Percentiles rank a stretch among this genome's conserved stretches.
Conservation (phyloP, 2,888 invertebrate genomes). For the Hyalella azteca region DNA sequence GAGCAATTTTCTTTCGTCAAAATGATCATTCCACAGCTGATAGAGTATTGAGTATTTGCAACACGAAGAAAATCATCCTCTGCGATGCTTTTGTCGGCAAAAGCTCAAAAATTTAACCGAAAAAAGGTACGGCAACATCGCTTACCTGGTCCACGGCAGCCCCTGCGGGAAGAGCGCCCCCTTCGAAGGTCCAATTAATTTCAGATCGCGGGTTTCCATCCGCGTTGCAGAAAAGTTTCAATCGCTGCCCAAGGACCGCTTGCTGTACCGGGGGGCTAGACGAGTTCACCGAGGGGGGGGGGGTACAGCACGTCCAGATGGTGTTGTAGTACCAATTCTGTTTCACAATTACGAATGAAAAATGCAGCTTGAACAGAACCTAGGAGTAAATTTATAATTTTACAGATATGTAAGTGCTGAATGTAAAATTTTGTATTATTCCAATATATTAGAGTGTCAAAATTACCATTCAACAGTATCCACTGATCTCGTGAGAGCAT, state of each 20-base stretch:
- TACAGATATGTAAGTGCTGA: too few relatives aligned
- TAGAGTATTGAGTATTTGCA: not conserved
- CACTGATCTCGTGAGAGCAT: too few relatives aligned
- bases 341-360: too few relatives aligned
- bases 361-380: too few relatives aligned
- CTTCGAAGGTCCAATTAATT: conserved; percentile 49
- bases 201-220: conserved; percentile 50
- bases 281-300: conserved; percentile 46
- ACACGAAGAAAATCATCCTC: not conserved
- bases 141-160: conserved; percentile 41
- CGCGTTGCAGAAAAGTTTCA: conserved; percentile 48
- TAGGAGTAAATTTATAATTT: too few relatives aligned
- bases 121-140: too few relatives aligned
- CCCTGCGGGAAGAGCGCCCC: conserved; percentile 51
- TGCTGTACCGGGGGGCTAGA: conserved; percentile 46
- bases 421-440: too few relatives aligned
- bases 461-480: too few relatives aligned
- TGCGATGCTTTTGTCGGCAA: not conserved
- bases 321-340: conserved; percentile 45
- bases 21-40: not conserved
- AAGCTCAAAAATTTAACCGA: too few relatives aligned
- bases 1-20: too few relatives aligned
- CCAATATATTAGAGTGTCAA: too few relatives aligned
- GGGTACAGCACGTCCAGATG: conserved; percentile 52
- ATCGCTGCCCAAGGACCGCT: conserved; percentile 43